These are phyloP conservation scores for Malurus elegans DNA, from an alignment of 2,113 vertebrate species.

Conservation along the genomic window DNA sequence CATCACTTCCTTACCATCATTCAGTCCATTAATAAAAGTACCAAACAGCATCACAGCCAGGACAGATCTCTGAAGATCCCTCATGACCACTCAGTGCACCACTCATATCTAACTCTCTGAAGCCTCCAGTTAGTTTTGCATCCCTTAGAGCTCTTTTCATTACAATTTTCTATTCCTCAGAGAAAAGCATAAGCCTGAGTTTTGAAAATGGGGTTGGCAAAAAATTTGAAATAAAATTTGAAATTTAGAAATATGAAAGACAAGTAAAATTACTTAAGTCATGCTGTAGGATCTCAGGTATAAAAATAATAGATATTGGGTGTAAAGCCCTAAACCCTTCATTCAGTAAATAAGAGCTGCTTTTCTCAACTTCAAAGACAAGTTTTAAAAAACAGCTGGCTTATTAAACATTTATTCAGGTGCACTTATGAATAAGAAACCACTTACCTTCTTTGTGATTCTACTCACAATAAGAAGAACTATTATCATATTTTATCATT, in stretches of 20 bases:
- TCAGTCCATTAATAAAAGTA: not conserved
- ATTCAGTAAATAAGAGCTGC: not conserved
- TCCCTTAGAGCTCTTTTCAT: not conserved
- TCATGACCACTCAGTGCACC: not conserved
- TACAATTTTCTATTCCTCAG: not conserved
- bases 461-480: not conserved
- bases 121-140: not conserved
- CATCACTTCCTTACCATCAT: not conserved
- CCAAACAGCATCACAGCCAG: not conserved
- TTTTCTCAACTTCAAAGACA: not conserved
- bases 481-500: not conserved
- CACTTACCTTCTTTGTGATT: not conserved
- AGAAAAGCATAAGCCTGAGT: not conserved
- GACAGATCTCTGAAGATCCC: not conserved
- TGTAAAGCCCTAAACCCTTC: not conserved
- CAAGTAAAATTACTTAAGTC: not conserved
- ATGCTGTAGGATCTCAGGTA: not conserved
- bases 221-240: not conserved
- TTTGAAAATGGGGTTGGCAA: not conserved
- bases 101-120: not conserved
- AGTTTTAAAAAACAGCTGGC: not conserved
- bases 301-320: not conserved
- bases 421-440: not conserved
- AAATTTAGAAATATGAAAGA: not conserved
- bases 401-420: not conserved